Conservation (phyloP, 2,797 vertebrate genomes). For the Scomberomorus guttatus region DNA sequence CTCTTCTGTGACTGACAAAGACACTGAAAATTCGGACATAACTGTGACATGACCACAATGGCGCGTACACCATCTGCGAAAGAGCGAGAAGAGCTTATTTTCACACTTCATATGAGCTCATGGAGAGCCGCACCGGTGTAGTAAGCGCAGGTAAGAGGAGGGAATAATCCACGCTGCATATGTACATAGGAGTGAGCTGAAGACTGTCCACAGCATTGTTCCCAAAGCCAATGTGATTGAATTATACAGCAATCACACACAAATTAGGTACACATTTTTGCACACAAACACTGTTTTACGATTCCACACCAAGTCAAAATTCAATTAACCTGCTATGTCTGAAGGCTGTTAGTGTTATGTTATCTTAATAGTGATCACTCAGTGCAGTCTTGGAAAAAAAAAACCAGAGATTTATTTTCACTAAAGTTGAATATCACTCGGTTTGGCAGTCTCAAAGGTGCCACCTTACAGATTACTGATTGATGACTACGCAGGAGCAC, state of each 20-base stretch:
- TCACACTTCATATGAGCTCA: conserved; percentile 31
- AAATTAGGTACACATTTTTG: conserved; percentile 2
- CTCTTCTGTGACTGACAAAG: neutral
- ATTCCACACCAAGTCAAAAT: conserved; percentile 13
- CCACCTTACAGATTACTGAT: conserved; percentile 36
- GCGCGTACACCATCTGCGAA: conserved; percentile 5
- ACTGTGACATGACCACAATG: neutral
- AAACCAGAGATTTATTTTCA: conserved; percentile 17
- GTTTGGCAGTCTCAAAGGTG: conserved; percentile 30
- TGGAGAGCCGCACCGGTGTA: conserved; percentile 25
- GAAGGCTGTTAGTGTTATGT: conserved; percentile 23
- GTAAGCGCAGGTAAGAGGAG: conserved; percentile 31
- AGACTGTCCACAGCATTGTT: conserved; percentile 17
- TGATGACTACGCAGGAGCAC: conserved; percentile 21
- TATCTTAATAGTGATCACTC: conserved; percentile 42
- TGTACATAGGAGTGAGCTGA: conserved; percentile 36
- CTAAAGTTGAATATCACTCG: conserved; percentile 12
- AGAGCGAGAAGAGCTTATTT: conserved; percentile 13
- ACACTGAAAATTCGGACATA: neutral
- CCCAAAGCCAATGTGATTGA: conserved; percentile 19
- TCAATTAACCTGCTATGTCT: conserved; percentile 30
- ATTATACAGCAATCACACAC: conserved; percentile 14
- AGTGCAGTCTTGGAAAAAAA: conserved; percentile 11
- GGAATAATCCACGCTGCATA: neutral
- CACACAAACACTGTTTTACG: neutral